Evolutionary conservation across 2,888 invertebrate genomes (phyloP).

Genomic region (Frankliniella fusca): DNA sequence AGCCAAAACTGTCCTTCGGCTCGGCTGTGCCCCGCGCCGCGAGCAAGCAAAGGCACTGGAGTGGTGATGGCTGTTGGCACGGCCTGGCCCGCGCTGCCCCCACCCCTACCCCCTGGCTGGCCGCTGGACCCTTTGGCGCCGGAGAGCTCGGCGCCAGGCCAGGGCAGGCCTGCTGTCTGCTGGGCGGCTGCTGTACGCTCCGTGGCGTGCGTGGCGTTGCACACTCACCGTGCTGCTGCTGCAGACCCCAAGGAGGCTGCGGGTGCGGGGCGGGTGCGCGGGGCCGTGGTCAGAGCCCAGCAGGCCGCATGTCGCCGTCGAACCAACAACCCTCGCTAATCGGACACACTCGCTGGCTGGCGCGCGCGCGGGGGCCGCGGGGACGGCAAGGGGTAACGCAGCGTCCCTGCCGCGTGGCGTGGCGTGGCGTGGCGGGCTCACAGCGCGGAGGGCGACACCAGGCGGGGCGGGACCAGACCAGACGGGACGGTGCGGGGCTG

Average conservation of each 20-base stretch:
- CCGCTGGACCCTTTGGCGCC: conserved; percentile 20
- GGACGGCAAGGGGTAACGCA: background rate
- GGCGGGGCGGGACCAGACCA: background rate
- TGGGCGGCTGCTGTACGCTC: too few relatives aligned
- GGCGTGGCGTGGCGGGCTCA: conserved; percentile 12
- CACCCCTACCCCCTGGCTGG: conserved; percentile 39
- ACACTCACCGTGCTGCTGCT: background rate
- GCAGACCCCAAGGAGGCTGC: background rate
- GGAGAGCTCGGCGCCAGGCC: conserved; percentile 1
- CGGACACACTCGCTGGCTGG: background rate
- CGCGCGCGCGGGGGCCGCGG: background rate
- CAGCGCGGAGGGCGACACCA: background rate
- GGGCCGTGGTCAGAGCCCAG: too few relatives aligned
- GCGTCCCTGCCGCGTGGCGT: background rate
- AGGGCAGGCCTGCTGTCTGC: background rate
- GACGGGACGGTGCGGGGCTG: background rate
- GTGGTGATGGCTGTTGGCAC: too few relatives aligned
- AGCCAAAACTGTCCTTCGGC: too few relatives aligned
- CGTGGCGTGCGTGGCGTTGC: background rate
- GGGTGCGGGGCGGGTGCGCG: background rate
- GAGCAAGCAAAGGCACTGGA: too few relatives aligned
- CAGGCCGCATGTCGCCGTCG: too few relatives aligned
- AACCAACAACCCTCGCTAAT: too few relatives aligned
- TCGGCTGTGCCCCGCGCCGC: too few relatives aligned
- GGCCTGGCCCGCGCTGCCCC: too few relatives aligned